A percentile compares a stretch with the other conserved stretches of the same genome.
phyloP scores from a whole-genome alignment of 2,888 invertebrate genomes.

The Cataglyphis altisquamis region DNA sequence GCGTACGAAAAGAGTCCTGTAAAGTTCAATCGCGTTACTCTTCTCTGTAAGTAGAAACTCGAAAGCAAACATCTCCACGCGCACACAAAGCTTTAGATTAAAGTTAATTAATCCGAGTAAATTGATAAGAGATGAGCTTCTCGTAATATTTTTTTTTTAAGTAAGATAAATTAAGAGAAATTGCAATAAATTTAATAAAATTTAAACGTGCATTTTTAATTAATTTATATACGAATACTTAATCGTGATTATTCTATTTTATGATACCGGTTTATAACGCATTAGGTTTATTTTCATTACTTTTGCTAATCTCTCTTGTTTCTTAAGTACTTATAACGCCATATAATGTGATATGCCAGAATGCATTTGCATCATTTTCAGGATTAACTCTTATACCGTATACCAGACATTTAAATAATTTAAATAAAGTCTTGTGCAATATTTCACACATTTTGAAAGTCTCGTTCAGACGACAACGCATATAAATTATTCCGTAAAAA shows the following conservation, averaged over 20 bases:
- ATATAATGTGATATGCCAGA: background rate
- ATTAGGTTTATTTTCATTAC: background rate
- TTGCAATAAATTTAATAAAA: background rate
- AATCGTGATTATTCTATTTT: background rate
- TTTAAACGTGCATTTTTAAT: background rate
- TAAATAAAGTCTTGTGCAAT: background rate
- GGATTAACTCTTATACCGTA: background rate
- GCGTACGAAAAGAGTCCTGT: background rate
- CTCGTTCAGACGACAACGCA: background rate
- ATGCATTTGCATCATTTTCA: background rate
- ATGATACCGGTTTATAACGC: background rate
- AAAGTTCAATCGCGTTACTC: constrained; percentile 4
- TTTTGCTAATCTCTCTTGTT: background rate
- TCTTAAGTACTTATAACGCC: background rate
- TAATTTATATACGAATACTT: background rate
- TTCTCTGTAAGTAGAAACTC: background rate
- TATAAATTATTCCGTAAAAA: background rate
- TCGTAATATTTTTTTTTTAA: background rate
- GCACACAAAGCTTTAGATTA: background rate
- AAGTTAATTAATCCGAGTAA: background rate
- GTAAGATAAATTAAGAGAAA: constrained; percentile 11
- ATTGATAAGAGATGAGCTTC: background rate
- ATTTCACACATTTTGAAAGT: background rate
- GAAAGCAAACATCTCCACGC: background rate
- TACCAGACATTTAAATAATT: background rate